Conservation (phyloP, 2,113 vertebrate genomes). For the Brachyhypopomus occidentalis region DNA sequence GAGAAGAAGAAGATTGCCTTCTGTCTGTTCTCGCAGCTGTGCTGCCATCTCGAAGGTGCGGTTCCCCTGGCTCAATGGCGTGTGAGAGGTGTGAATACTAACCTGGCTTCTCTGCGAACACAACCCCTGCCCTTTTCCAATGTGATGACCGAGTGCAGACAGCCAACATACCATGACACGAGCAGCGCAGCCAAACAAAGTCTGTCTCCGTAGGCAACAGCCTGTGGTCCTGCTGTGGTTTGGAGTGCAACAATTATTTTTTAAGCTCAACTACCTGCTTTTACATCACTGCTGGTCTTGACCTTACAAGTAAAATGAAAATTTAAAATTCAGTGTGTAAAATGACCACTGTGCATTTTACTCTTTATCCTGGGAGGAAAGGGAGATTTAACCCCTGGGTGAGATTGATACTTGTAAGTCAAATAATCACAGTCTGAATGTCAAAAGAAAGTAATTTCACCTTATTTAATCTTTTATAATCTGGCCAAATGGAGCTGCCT, state of each 20-base stretch:
- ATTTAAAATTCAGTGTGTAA: background rate
- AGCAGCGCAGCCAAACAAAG: background rate
- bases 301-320: too few relatives aligned
- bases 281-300: background rate
- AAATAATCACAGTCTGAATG: slow-evolving; percentile 27
- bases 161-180: slow-evolving; percentile 33
- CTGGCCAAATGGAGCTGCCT: slow-evolving; percentile 46
- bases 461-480: slow-evolving; percentile 58
- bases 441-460: slow-evolving; percentile 32
- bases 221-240: slow-evolving; percentile 16
- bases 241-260: background rate
- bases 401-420: slow-evolving; percentile 22
- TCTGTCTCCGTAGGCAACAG: too few relatives aligned
- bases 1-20: slow-evolving; percentile 52
- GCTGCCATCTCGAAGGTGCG: slow-evolving; percentile 55
- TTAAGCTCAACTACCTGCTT: background rate
- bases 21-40: slow-evolving; percentile 43
- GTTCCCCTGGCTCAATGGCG: slow-evolving; percentile 55
- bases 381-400: slow-evolving; percentile 1
- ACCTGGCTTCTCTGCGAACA: slow-evolving; percentile 47
- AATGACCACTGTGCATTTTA: background rate
- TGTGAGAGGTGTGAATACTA: slow-evolving; percentile 50
- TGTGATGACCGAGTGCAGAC: slow-evolving; percentile 29
- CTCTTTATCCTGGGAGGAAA: too few relatives aligned
- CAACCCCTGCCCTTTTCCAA: slow-evolving; percentile 52